A percentile compares a stretch with the other conserved stretches of the same genome.
Evolutionary conservation across 2,113 vertebrate genomes (phyloP).

Genomic region (Proterorhinus semilunaris): DNA sequence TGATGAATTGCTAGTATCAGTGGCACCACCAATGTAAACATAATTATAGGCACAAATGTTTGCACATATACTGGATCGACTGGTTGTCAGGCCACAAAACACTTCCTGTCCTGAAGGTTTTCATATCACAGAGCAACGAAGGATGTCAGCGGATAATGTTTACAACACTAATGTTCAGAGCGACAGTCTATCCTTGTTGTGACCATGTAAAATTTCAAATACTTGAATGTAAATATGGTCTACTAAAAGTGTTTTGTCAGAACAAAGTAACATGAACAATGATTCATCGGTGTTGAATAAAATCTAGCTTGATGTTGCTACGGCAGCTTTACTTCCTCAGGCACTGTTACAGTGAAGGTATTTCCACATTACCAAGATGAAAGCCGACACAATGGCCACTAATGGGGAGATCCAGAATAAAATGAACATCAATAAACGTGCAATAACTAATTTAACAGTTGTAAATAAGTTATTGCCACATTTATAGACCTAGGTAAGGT

Average conservation of each 20-base stretch:
- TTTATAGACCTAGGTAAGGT: conserved; percentile 17
- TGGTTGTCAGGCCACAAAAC: conserved; percentile 28
- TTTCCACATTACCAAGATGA: neutral
- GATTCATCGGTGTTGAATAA: conserved; percentile 10
- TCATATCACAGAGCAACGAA: conserved; percentile 25
- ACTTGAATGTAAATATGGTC: neutral
- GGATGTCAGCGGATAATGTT: conserved; percentile 20
- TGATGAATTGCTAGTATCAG: neutral
- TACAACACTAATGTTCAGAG: conserved; percentile 1
- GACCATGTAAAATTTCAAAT: neutral
- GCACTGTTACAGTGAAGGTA: neutral
- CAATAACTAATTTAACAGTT: neutral
- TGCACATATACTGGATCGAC: conserved; percentile 2
- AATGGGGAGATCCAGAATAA: neutral
- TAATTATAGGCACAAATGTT: conserved; percentile 21
- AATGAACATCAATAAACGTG: conserved; percentile 35
- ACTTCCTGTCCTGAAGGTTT: conserved; percentile 52
- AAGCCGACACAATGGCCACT: neutral
- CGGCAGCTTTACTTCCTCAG: conserved; percentile 1
- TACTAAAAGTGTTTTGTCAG: neutral
- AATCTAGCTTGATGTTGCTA: neutral
- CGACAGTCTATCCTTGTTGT: no score
- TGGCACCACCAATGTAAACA: conserved; percentile 14
- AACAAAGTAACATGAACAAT: neutral
- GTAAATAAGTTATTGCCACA: conserved; percentile 27